These are phyloP conservation scores for Sula dactylatra DNA, from an alignment of 2,113 vertebrate species.

Conservation along the genomic window DNA sequence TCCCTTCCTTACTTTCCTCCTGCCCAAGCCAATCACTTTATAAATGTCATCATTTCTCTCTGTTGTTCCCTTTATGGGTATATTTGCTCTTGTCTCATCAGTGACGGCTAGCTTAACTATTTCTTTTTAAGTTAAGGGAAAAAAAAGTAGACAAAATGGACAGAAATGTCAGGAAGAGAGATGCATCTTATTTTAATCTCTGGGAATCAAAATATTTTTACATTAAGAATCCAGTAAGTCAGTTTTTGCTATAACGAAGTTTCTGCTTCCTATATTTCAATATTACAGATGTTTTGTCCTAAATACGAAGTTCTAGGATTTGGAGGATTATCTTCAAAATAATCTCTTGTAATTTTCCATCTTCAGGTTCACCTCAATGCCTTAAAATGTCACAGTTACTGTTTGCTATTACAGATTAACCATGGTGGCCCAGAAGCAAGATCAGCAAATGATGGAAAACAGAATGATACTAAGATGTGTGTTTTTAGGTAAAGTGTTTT, in stretches of 20 bases:
- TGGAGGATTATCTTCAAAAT: background rate
- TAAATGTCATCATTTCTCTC: slow-evolving; percentile 15
- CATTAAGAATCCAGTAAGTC: background rate
- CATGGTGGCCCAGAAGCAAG: background rate
- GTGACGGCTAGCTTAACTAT: background rate
- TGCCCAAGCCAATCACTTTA: background rate
- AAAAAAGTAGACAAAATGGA: background rate
- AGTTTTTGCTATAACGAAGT: background rate
- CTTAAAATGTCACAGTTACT: background rate
- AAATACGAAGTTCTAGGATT: background rate
- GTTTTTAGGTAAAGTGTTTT: background rate
- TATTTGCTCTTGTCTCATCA: background rate
- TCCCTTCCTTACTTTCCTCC: background rate
- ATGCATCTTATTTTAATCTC: background rate
- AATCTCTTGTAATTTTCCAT: background rate
- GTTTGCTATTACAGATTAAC: background rate
- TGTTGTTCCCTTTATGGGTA: background rate
- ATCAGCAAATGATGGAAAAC: background rate
- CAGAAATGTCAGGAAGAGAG: background rate
- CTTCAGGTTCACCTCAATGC: background rate
- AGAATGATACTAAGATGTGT: background rate
- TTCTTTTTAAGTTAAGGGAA: background rate
- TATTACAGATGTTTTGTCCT: background rate
- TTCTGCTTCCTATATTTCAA: background rate
- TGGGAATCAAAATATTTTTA: background rate